phyloP scores from a whole-genome alignment of 1,140 invertebrate species.

The Vanessa atalanta region DNA sequence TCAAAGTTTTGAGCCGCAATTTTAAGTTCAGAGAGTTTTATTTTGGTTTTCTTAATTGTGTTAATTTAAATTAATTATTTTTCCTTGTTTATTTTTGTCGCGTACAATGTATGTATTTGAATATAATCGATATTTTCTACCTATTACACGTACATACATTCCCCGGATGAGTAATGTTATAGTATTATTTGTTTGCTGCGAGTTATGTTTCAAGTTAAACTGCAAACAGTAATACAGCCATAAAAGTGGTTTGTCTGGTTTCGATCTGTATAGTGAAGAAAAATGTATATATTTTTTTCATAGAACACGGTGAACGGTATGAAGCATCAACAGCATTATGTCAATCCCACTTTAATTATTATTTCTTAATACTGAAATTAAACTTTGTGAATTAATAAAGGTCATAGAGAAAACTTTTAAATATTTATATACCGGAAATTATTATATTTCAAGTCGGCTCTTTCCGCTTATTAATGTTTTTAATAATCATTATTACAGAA shows the following conservation, averaged over 20 bases:
- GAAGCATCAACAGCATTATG: not conserved
- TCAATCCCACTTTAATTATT: too few relatives aligned
- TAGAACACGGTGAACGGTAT: not conserved
- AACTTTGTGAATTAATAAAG: too few relatives aligned
- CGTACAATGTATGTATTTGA: too few relatives aligned
- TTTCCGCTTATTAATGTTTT: too few relatives aligned
- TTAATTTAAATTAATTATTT: too few relatives aligned
- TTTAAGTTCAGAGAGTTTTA: not conserved
- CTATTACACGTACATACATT: slow-evolving; percentile 8
- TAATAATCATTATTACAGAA: too few relatives aligned
- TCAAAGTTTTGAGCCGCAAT: not conserved
- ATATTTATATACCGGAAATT: too few relatives aligned
- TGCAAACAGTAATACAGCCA: slow-evolving; percentile 72
- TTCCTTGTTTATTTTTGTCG: too few relatives aligned
- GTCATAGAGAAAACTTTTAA: too few relatives aligned
- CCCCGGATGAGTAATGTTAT: slow-evolving; percentile 20
- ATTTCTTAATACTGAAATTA: too few relatives aligned
- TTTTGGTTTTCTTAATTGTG: not conserved
- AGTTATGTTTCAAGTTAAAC: slow-evolving; percentile 71
- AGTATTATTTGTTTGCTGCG: slow-evolving; percentile 53
- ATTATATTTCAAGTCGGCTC: too few relatives aligned
- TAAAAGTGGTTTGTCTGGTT: slow-evolving; percentile 71
- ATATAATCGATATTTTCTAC: too few relatives aligned
- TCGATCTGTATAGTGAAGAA: slow-evolving; percentile 53
- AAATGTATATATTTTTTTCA: slow-evolving; percentile 51